Evolutionary conservation across 2,113 vertebrate species (phyloP).

Genomic region (Xenopus laevis): DNA sequence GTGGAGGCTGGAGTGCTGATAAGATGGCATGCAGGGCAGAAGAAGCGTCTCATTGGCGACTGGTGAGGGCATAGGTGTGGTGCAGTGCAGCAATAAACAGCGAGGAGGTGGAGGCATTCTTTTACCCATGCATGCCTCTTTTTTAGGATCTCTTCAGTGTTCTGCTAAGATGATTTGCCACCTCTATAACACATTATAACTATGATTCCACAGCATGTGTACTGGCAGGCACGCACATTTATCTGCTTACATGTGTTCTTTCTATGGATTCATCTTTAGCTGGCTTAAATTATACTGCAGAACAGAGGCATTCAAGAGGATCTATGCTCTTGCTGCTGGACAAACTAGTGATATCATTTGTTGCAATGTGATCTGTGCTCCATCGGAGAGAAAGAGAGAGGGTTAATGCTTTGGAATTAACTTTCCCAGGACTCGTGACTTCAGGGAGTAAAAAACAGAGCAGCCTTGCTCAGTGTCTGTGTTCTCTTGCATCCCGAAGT

Average conservation of each 20-base stretch:
- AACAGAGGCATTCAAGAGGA: neutral
- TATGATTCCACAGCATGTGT: neutral
- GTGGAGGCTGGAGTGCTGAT: neutral
- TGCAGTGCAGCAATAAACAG: conserved; percentile 39
- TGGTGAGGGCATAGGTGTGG: conserved; percentile 38
- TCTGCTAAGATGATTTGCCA: neutral
- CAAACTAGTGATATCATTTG: neutral
- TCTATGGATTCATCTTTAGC: no score
- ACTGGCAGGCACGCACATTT: no score
- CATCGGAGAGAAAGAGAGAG: neutral
- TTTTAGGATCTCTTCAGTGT: neutral
- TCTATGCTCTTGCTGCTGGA: neutral
- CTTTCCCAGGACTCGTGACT: conserved; percentile 41
- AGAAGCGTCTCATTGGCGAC: neutral
- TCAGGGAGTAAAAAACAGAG: conserved; percentile 40
- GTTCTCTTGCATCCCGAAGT: conserved; percentile 47
- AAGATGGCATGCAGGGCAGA: conserved; percentile 13
- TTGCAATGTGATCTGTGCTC: neutral
- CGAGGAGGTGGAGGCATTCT: conserved; percentile 10
- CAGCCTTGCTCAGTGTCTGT: conserved; percentile 35
- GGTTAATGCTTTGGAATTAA: conserved; percentile 26
- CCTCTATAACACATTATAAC: neutral
- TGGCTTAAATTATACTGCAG: neutral
- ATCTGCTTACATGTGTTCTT: neutral
- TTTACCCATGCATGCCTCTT: neutral